Evolutionary conservation across 2,888 invertebrate genomes (phyloP).

Genomic region (Calameuta pallipes): DNA sequence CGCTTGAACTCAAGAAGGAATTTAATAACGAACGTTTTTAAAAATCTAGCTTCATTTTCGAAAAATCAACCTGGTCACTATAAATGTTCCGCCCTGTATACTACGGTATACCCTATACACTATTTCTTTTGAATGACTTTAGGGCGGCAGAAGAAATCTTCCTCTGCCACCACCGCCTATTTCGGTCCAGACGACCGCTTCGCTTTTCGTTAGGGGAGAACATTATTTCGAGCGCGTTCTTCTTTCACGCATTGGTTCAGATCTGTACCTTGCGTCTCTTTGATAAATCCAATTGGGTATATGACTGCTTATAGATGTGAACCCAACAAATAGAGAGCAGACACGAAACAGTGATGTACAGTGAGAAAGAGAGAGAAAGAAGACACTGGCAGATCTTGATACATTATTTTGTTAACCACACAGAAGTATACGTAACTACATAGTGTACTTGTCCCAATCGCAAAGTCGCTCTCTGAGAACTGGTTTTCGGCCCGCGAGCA

Average conservation of each 20-base stretch:
- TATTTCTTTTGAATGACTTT: slow-evolving; percentile 17
- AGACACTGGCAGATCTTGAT: neutral
- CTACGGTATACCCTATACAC: slow-evolving; percentile 22
- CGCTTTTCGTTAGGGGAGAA: slow-evolving; percentile 48
- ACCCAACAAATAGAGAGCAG: neutral
- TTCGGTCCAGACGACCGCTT: slow-evolving; percentile 46
- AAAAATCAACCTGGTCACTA: too few relatives aligned
- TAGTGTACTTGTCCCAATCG: neutral
- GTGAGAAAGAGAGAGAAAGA: slow-evolving; percentile 10
- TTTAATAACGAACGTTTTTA: too few relatives aligned
- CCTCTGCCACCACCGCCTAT: slow-evolving; percentile 37
- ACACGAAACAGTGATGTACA: neutral
- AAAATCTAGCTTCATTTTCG: too few relatives aligned
- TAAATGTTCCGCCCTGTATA: neutral
- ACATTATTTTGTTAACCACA: neutral
- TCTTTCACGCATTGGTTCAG: slow-evolving; percentile 22
- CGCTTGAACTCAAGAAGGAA: too few relatives aligned
- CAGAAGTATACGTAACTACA: neutral
- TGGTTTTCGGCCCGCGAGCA: neutral
- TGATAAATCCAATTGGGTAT: slow-evolving; percentile 3
- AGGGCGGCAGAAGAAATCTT: slow-evolving; percentile 4
- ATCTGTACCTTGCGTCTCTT: slow-evolving; percentile 8
- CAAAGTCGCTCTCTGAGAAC: neutral
- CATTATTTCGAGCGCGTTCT: slow-evolving; percentile 46
- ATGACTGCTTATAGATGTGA: slow-evolving; percentile 1